Conservation (phyloP, 2,888 invertebrate species). For the Tuta absoluta region DNA sequence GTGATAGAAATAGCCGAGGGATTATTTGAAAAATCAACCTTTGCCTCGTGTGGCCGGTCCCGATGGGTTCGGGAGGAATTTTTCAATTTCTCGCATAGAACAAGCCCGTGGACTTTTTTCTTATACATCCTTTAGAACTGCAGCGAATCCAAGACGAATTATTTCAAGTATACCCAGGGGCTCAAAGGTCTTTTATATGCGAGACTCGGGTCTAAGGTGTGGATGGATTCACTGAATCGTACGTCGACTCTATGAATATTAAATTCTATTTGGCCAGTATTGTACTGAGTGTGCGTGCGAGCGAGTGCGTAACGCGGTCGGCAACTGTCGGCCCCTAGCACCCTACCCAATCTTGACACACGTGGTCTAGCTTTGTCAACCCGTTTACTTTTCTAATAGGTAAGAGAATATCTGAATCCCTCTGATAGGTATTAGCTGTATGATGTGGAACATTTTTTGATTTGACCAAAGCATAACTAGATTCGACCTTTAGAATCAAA, state of each 20-base stretch:
- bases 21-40: slow-evolving; percentile 56
- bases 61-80: slow-evolving; percentile 60
- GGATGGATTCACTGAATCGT: slow-evolving; percentile 79
- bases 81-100: slow-evolving; percentile 72
- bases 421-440: no score
- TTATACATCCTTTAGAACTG: slow-evolving; percentile 65
- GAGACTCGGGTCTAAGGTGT: slow-evolving; percentile 74
- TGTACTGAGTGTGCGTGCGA: slow-evolving; percentile 60
- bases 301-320: slow-evolving; percentile 36
- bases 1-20: slow-evolving; percentile 44
- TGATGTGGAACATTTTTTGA: no score
- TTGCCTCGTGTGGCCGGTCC: slow-evolving; percentile 50
- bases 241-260: slow-evolving; percentile 79
- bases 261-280: slow-evolving; percentile 77
- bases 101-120: slow-evolving; percentile 61
- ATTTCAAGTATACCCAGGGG: slow-evolving; percentile 74
- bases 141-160: slow-evolving; percentile 72
- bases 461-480: no score
- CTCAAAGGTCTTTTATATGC: slow-evolving; percentile 76
- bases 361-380: neutral
- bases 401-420: neutral
- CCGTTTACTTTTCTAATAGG: neutral
- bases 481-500: no score
- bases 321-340: neutral
- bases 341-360: neutral